These are phyloP conservation scores for Zelleria hepariella DNA, from an alignment of 2,888 invertebrate genomes.

Conservation along the genomic window DNA sequence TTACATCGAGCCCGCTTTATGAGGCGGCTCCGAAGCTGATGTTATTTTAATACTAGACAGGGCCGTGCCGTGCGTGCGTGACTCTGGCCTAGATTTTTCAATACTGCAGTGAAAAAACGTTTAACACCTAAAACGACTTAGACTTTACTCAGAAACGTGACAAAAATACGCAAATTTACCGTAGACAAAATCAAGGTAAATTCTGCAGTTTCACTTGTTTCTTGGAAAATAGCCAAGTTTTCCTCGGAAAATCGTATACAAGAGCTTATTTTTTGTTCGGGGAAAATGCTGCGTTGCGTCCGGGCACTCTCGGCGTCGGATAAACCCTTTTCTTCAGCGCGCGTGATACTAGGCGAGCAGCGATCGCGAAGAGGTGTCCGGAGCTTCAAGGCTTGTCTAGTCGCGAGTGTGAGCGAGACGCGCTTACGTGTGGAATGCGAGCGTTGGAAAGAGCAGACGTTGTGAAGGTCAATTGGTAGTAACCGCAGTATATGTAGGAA, in stretches of 20 bases:
- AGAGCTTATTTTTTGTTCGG: conserved; percentile 37
- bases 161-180: conserved; percentile 8
- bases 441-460: conserved; percentile 39
- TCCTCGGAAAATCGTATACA: conserved; percentile 4
- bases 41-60: conserved; percentile 38
- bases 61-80: conserved; percentile 29
- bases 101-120: conserved; percentile 27
- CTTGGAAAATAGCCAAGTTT: conserved; percentile 38
- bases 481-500: conserved; percentile 33
- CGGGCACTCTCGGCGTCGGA: conserved; percentile 64
- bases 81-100: conserved; percentile 48
- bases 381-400: conserved; percentile 25
- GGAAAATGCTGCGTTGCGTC: conserved; percentile 52
- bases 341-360: conserved; percentile 68
- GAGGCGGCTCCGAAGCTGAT: conserved; percentile 15
- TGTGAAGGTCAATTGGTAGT: conserved; percentile 67
- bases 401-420: conserved; percentile 42
- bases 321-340: conserved; percentile 73
- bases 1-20: conserved; percentile 33
- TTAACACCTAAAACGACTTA: neutral
- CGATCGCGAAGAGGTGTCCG: conserved; percentile 41
- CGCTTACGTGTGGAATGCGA: conserved; percentile 51
- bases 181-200: neutral
- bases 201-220: conserved; percentile 17
- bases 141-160: neutral